A percentile compares a stretch with the other conserved stretches of the same genome.
Conservation (phyloP, 2,113 vertebrate genomes). For the Brachionichthys hirsutus region DNA sequence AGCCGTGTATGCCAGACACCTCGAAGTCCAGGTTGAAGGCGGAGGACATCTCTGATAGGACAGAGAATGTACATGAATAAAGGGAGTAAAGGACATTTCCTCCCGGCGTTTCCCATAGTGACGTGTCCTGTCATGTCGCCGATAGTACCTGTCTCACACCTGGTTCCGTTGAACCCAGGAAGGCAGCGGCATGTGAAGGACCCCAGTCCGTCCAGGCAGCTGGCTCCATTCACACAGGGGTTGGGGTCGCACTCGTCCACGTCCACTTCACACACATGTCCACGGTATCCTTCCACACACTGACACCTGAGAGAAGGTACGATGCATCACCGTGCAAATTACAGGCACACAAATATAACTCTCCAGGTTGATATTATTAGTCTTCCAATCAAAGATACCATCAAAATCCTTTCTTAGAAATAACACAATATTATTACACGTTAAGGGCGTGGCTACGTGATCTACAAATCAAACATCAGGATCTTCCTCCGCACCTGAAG, state of each 20-base stretch:
- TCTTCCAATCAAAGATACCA: no score
- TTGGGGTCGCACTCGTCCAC: constrained; percentile 90
- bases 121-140: constrained; percentile 63
- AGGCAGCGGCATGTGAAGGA: constrained; percentile 90
- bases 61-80: constrained; percentile 2
- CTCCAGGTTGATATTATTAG: no score
- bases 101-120: constrained; percentile 32
- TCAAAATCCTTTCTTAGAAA: no score
- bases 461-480: neutral
- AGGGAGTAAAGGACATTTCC: neutral
- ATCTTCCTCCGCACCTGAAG: constrained; percentile 82
- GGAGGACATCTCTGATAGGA: constrained; percentile 87
- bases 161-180: constrained; percentile 97
- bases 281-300: constrained; percentile 86
- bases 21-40: constrained; percentile 97
- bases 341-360: no score
- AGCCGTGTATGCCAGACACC: constrained; percentile 93
- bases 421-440: no score
- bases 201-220: constrained; percentile 87
- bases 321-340: no score
- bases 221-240: constrained; percentile 91
- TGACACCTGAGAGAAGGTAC: constrained; percentile 82
- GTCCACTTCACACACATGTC: constrained; percentile 85
- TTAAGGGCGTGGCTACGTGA: no score
- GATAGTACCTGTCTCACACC: constrained; percentile 99